Evolutionary conservation across 2,797 vertebrate genomes (phyloP), one percentile per base, ranked within the genome.

Genomic region (Hirundo rustica): DNA sequence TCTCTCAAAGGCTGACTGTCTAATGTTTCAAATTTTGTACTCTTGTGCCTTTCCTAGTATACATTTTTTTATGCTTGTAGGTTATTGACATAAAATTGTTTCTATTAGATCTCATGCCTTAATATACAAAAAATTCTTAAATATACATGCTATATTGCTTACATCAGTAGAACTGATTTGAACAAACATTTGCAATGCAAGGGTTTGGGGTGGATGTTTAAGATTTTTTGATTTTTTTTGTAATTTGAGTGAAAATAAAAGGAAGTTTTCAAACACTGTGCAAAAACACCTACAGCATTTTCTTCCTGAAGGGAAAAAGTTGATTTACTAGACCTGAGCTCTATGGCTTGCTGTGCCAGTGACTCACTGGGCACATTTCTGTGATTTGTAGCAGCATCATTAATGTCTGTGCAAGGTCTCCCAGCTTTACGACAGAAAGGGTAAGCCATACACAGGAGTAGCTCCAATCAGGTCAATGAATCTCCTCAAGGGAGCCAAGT

Each of bases 361-460:
- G 92, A 94, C 82, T 94, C 89, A 92, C 32, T 86, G 78, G 72
- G 62, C 82, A 83, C 82, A 72, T 85, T 50, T 89, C 51, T 60
- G 45, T 92, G 89, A 95, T 95, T 95, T 96, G 88, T 91, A 85
- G 79, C 62, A 89, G 30, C 32, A 75, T 14, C 62, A 47, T 91
- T 85, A 96, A 85, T 53, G 55, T 55, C 89, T 92, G 94, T 78
- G 71, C 82, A 89, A 89, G 91, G 89, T 92, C 89, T 85, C 79
- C 47, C 51, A 81, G 58, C 27, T 95, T 89, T 88, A 85, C 0
- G 11, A 76, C 55, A 89, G 48, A 93, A 73, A 85, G 87, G 70
- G 70, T 85, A 72, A 62, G 75, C 62, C 45, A 78, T 70, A 81
- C 44, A 54, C 70, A 72, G 76, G 40, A 91, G 58, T 42, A 91